These are phyloP conservation scores for Drosophila mimica DNA, from an alignment of 2,888 invertebrate species.

Conservation along the genomic window DNA sequence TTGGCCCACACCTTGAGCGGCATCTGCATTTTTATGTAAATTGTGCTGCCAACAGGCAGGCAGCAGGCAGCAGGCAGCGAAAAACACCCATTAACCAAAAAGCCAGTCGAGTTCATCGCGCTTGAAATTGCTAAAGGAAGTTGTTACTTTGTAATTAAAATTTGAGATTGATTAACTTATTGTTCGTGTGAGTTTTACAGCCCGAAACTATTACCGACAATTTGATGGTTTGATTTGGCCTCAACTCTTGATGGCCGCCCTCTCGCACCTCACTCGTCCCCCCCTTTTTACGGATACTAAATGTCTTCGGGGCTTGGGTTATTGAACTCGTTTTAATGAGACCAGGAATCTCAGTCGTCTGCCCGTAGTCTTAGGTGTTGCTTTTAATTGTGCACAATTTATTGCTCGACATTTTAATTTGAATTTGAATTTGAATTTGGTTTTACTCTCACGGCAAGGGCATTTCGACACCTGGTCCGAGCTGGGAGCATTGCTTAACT, in stretches of 20 bases:
- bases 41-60: constrained; percentile 55
- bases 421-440: constrained; percentile 52
- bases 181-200: constrained; percentile 82
- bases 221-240: constrained; percentile 79
- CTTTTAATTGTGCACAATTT: constrained; percentile 75
- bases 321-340: constrained; percentile 63
- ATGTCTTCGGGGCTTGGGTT: constrained; percentile 49
- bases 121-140: constrained; percentile 80
- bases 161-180: constrained; percentile 82
- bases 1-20: constrained; percentile 76
- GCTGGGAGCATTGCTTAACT: constrained; percentile 7
- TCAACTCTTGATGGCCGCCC: constrained; percentile 33
- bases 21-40: constrained; percentile 74
- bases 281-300: constrained; percentile 47
- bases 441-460: constrained; percentile 33
- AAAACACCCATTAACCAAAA: constrained; percentile 63
- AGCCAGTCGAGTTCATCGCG: constrained; percentile 71
- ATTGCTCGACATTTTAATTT: constrained; percentile 62
- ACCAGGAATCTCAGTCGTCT: constrained; percentile 36
- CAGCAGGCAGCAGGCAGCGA: not conserved
- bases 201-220: constrained; percentile 77
- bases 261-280: not conserved
- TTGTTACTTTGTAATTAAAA: constrained; percentile 81
- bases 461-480: constrained; percentile 27
- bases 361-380: constrained; percentile 35